phyloP scores from a whole-genome alignment of 2,797 vertebrate genomes.

The Propithecus perrieri region DNA sequence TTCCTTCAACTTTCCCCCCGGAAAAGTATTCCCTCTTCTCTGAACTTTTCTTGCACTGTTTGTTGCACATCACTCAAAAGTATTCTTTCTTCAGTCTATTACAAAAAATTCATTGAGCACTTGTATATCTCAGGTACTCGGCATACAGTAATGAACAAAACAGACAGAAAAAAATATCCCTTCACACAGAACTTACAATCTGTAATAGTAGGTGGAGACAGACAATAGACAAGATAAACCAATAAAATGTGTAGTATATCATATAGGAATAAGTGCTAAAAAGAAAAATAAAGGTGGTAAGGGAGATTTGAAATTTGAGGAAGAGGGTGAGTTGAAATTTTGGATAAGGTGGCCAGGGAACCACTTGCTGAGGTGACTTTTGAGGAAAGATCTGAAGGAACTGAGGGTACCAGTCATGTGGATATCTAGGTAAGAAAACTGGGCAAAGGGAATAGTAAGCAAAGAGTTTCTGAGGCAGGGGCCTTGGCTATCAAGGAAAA shows the following conservation, averaged over 20 bases:
- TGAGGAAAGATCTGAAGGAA: neutral
- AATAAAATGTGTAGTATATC: neutral
- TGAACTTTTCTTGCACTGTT: neutral
- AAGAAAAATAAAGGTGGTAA: neutral
- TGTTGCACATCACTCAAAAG: neutral
- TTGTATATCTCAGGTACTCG: neutral
- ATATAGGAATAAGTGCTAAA: neutral
- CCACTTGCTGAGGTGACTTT: neutral
- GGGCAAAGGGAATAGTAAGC: neutral
- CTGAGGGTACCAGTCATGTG: neutral
- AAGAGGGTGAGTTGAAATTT: neutral
- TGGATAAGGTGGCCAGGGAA: neutral
- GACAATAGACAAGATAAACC: neutral
- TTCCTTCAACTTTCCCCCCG: neutral
- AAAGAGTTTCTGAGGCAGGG: neutral
- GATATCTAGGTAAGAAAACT: neutral
- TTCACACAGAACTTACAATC: neutral
- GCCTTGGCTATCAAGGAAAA: neutral
- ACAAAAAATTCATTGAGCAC: neutral
- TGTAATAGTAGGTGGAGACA: neutral
- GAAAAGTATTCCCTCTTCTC: neutral
- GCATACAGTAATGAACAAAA: neutral
- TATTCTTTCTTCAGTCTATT: neutral
- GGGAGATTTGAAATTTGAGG: neutral
- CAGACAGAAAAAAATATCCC: neutral